A percentile compares a stretch with the other conserved stretches of the same genome.
Evolutionary conservation across 2,797 vertebrate genomes (phyloP).

Genomic region (Pseudomugil gertrudae): DNA sequence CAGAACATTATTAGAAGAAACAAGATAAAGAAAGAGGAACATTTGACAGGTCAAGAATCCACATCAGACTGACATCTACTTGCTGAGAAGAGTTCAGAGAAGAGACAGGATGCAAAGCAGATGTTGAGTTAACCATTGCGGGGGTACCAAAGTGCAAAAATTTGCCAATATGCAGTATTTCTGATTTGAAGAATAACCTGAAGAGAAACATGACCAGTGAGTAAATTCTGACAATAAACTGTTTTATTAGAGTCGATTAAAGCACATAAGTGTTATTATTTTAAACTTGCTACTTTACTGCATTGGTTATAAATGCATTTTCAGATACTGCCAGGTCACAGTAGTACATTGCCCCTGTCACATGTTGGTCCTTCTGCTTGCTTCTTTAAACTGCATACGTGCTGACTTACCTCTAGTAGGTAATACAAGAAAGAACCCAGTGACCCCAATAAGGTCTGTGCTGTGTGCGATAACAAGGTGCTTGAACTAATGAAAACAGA

Average conservation of each 20-base stretch:
- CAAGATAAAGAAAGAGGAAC: too few species aligned
- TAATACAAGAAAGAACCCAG: background rate
- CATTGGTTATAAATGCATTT: background rate
- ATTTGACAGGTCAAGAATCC: background rate
- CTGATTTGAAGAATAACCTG: background rate
- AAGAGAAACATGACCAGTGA: background rate
- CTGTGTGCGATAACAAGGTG: conserved; percentile 1
- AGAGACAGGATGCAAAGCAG: background rate
- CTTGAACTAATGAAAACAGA: background rate
- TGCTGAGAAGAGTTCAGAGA: background rate
- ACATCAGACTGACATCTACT: background rate
- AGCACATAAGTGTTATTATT: background rate
- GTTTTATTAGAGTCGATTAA: background rate
- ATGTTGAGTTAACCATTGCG: background rate
- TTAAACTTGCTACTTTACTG: background rate
- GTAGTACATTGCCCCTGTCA: background rate
- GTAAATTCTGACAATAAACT: background rate
- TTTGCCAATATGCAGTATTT: background rate
- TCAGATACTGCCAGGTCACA: background rate
- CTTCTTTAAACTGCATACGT: background rate
- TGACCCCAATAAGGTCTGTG: conserved; percentile 7
- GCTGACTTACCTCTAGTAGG: background rate
- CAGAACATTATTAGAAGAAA: too few species aligned
- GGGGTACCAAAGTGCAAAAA: background rate
- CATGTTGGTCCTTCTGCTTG: background rate